Base-by-base conservation (phyloP, 2,113 vertebrate genomes). In the Dermatemys mawii region DNA sequence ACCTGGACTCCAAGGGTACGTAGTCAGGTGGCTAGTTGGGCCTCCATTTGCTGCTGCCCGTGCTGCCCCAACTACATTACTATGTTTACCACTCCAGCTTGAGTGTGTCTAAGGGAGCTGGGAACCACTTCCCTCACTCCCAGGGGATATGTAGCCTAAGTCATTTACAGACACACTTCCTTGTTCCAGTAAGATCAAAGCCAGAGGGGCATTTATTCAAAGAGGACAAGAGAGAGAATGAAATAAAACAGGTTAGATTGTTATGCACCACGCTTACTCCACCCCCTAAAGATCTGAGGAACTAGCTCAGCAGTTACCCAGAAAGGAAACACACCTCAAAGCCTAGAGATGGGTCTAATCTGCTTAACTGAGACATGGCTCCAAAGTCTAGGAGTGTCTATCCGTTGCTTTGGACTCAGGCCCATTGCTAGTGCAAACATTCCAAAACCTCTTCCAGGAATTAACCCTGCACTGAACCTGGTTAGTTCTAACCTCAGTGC, bases 201-300 rank as follows among this genome's bases (percentile, higher is more conserved):
- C 60, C 90, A 79, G 54, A 54, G 81, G 35, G 57, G 70, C 2
- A 27, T 79, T 87, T 87, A 85, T 87, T 38, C 87, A 54, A 54
- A 21, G 41, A 67, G 50, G 22, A 83, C 22, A 0, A 0, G 48
- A 78, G 80, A 79, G 48, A 29, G 78, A 79, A 57, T 21, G 90
- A 87, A 90, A 89, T 35, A 26, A 48, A 91, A 85, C 86, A 89
- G 80, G 73, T 48, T 86, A 86, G 41, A 63, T 92, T 51, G 51
- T 60, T 5, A 79, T 53, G 4, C 4, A 32, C 6, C 24, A 92
- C 87, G 81, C 48, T 48, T 8, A 19, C 70, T 60, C 6, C 35
- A 81, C 85, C 54, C 1, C 0, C 3, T 78, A 87, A 73, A 32
- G 84, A 32, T 41, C 82, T 63, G 73, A 84, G 54, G 73, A 88